Conservation (phyloP, 1,140 invertebrate genomes). For the Sminthurides bifidus region DNA sequence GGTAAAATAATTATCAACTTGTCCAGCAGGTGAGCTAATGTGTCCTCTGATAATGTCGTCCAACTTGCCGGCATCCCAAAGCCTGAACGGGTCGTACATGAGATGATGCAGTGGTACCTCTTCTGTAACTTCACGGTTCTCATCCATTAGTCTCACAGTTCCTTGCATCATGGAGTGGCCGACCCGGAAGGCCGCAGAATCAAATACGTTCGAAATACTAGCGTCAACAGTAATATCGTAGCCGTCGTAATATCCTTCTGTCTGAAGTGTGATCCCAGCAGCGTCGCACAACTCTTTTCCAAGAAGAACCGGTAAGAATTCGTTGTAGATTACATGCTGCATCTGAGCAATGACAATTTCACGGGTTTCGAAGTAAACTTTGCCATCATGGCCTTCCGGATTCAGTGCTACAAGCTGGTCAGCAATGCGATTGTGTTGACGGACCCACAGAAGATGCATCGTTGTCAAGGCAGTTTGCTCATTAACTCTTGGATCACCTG, state of each 20-base stretch:
- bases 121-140: conserved; percentile 46
- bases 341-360: conserved; percentile 49
- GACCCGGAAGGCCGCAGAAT: conserved; percentile 76
- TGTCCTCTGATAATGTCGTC: conserved; percentile 50
- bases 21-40: conserved; percentile 51
- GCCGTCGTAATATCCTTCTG: conserved; percentile 47
- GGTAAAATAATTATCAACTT: conserved; percentile 54
- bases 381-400: conserved; percentile 77
- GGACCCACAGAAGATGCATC: conserved; percentile 38
- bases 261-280: conserved; percentile 44
- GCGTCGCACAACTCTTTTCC: conserved; percentile 41
- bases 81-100: conserved; percentile 66
- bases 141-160: conserved; percentile 52
- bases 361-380: conserved; percentile 71
- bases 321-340: conserved; percentile 46
- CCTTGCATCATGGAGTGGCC: conserved; percentile 40
- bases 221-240: conserved; percentile 65
- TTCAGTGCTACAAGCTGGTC: conserved; percentile 57
- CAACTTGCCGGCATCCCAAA: conserved; percentile 51
- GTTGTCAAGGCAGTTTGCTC: conserved; percentile 3
- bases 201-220: conserved; percentile 78
- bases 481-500: conserved; percentile 74
- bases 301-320: conserved; percentile 46
- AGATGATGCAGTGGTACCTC: conserved; percentile 62
- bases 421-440: conserved; percentile 85